Conservation (phyloP, 2,888 invertebrate genomes). For the Tenthredo scrophulariae region DNA sequence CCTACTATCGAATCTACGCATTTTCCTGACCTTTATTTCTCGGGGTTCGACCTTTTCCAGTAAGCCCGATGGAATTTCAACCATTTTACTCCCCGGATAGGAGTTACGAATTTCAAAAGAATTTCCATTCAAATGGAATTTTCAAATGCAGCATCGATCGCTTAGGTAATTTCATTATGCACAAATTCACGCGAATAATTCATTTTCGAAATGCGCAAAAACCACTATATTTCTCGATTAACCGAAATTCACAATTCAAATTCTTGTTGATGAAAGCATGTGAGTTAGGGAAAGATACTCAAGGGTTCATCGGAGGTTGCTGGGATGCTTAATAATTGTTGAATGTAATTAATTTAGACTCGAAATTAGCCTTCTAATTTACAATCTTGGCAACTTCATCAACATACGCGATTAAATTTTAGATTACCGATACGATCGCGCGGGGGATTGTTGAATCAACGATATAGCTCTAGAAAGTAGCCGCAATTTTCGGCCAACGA, state of each 20-base stretch:
- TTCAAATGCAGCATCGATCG: not conserved
- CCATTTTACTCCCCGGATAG: not conserved
- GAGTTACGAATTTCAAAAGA: conserved; percentile 31
- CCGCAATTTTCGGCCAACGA: not conserved
- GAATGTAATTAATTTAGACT: conserved; percentile 17
- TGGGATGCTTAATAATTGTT: not conserved
- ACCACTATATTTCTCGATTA: not conserved
- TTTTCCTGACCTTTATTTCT: conserved; percentile 22
- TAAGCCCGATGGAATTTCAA: conserved; percentile 6
- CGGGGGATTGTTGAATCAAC: not conserved
- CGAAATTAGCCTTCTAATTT: conserved; percentile 22
- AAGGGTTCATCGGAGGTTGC: not conserved
- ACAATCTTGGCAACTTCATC: conserved; percentile 19
- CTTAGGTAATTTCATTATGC: not conserved
- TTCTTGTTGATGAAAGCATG: not conserved
- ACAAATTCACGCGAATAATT: not conserved
- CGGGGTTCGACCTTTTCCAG: conserved; percentile 1
- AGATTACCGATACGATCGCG: conserved; percentile 1
- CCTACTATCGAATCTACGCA: not conserved
- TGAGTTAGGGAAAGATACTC: not conserved
- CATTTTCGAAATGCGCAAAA: not conserved
- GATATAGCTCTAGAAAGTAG: not conserved
- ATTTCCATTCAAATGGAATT: conserved; percentile 39
- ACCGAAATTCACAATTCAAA: not conserved
- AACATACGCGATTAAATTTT: conserved; percentile 28